Base-by-base conservation (phyloP, 2,113 vertebrate species). In the Siphamia tubifer region DNA sequence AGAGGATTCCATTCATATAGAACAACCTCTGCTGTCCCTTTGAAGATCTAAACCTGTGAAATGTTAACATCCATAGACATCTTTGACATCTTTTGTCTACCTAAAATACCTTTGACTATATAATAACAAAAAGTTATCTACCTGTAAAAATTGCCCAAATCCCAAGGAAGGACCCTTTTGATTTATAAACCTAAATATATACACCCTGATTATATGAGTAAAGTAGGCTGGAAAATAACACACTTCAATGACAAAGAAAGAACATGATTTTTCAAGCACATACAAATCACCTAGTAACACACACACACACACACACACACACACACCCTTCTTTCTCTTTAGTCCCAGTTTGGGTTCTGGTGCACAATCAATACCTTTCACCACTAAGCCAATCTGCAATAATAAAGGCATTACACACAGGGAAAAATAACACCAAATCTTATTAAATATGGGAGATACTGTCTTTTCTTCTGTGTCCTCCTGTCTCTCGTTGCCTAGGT, bases 381-480 rank as follows among this genome's bases (percentile, higher is more conserved):
- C 77, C 42, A 57, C 84, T 75, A 81, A 85, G 81, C 85, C 84
- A 89, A 92, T 92, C 83, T 91, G 88, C 88, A 92, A 93, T 92
- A 91, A 92, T 85, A 92, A 92, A 91, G 83, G 88, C 85, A 92
- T 92, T 91, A 92, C 80, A 80, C 82, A 76, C 56, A 45, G 81
- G 56, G 65, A 68, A 86, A 83, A 88, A 88, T 81, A 88, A 84
- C 81, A 83, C 42, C 48, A 80, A 84, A 89, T 86, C 74, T 78
- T 89, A 90, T 92, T 91, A 92, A 91, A 91, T 89, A 83, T 63
- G 65, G 72, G 72, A 69, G 84, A 85, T 78, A 68, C 55, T 88
- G 73, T 85, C 73, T 83, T 82, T 72, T 35, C 58, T 32, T 70
- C 54, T 30, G 23, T 5, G 42, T 76, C 75, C 85, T 80, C 82